A percentile compares a stretch with the other conserved stretches of the same genome.
phyloP scores from a whole-genome alignment of 2,797 vertebrate species.

The Numenius phaeopus region DNA sequence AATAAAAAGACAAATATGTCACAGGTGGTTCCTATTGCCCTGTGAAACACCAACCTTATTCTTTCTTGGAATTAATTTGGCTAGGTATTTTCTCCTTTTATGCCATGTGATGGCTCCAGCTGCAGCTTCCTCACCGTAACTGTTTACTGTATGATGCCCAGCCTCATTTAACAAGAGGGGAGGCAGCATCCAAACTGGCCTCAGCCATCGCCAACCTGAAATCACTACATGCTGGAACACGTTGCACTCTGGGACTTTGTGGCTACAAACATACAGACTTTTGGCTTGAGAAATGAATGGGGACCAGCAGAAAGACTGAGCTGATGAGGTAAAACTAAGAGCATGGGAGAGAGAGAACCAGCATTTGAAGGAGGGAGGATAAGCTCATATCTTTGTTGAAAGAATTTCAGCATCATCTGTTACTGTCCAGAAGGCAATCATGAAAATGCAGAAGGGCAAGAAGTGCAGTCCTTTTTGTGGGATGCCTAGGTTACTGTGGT shows the following conservation, averaged over 20 bases:
- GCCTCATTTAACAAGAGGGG: neutral
- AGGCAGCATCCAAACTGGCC: neutral
- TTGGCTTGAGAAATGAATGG: neutral
- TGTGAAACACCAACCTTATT: neutral
- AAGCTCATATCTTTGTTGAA: neutral
- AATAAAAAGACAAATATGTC: neutral
- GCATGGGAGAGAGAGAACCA: neutral
- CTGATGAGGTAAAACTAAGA: neutral
- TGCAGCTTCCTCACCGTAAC: neutral
- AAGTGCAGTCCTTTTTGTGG: neutral
- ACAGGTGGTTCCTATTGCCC: neutral
- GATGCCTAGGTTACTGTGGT: neutral
- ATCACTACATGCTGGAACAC: neutral
- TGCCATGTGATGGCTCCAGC: rapidly evolving
- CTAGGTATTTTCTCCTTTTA: neutral
- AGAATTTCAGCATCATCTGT: neutral
- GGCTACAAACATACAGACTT: neutral
- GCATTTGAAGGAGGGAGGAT: neutral
- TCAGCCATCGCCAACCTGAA: neutral
- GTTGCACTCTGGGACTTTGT: rapidly evolving
- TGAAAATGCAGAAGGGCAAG: neutral
- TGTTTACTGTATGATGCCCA: neutral
- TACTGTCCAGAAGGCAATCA: neutral
- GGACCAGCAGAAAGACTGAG: neutral
- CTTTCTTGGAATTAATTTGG: neutral